These are phyloP conservation scores for Toxotes chatareus DNA, from an alignment of 2,113 vertebrate genomes.

Conservation along the genomic window DNA sequence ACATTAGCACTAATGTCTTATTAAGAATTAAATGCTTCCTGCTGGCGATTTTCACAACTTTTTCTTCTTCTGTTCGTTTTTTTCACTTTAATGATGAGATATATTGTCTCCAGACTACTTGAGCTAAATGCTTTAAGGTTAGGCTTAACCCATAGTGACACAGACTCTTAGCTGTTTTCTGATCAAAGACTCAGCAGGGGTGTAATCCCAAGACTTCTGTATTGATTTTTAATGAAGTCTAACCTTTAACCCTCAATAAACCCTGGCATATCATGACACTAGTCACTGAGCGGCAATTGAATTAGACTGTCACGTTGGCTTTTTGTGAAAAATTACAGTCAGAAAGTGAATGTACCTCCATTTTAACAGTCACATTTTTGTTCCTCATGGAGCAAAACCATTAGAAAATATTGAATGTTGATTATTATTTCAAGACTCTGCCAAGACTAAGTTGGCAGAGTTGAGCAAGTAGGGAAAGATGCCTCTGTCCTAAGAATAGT, in stretches of 20 bases:
- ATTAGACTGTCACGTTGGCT: not conserved
- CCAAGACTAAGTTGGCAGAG: conserved; percentile 39
- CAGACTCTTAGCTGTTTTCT: conserved; percentile 43
- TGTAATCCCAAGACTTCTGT: conserved; percentile 48
- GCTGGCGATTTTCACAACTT: not conserved
- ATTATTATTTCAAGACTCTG: conserved; percentile 45
- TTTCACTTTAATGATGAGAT: conserved; percentile 27
- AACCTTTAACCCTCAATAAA: conserved; percentile 52
- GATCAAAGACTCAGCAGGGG: conserved; percentile 70
- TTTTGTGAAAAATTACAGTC: conserved; percentile 6
- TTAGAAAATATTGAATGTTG: conserved; percentile 12
- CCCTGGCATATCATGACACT: conserved; percentile 25
- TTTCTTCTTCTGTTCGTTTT: not conserved
- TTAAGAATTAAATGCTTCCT: not conserved
- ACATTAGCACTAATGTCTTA: not conserved
- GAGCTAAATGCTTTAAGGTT: conserved; percentile 31
- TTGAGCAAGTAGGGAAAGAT: conserved; percentile 10
- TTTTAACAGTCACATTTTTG: conserved; percentile 1
- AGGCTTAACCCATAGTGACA: conserved; percentile 70
- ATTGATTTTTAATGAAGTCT: conserved; percentile 74
- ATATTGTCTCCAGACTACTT: conserved; percentile 36
- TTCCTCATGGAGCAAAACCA: conserved; percentile 4
- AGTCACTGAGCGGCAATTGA: conserved; percentile 3
- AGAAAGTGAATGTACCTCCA: not conserved
- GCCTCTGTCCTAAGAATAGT: conserved; percentile 11